These are phyloP conservation scores for Cebus imitator DNA, from an alignment of 2,113 vertebrate genomes.

Conservation along the genomic window DNA sequence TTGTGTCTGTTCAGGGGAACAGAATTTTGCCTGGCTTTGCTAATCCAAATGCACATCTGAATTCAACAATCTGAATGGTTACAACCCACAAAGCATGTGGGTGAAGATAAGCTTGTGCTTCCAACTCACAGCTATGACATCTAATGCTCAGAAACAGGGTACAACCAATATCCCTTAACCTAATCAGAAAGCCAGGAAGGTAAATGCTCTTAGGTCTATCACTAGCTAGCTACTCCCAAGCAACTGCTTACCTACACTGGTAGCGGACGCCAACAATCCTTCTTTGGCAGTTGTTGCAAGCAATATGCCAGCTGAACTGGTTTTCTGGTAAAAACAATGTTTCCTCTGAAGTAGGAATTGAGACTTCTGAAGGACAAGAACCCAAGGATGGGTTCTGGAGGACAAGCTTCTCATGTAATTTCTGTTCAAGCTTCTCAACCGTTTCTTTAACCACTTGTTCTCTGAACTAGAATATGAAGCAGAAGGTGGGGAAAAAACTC, in stretches of 20 bases:
- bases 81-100: not conserved
- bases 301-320: constrained; percentile 88
- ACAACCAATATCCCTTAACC: not conserved
- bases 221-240: not conserved
- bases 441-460: constrained; percentile 97
- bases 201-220: not conserved
- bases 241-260: constrained; percentile 92
- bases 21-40: not conserved
- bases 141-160: not conserved
- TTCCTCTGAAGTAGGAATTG: constrained; percentile 66
- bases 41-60: not conserved
- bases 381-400: constrained; percentile 81
- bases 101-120: not conserved
- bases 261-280: constrained; percentile 93
- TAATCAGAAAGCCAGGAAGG: not conserved
- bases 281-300: constrained; percentile 92
- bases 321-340: constrained; percentile 63
- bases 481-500: not conserved
- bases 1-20: not conserved
- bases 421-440: constrained; percentile 94
- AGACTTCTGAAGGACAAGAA: constrained; percentile 63
- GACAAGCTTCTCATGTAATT: constrained; percentile 92
- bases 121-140: not conserved
- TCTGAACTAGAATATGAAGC: constrained; percentile 89
- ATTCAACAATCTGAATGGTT: not conserved